Conservation (phyloP, 37 sponge, comb jelly and placozoan species). For the Aplysina aerophoba region DNA sequence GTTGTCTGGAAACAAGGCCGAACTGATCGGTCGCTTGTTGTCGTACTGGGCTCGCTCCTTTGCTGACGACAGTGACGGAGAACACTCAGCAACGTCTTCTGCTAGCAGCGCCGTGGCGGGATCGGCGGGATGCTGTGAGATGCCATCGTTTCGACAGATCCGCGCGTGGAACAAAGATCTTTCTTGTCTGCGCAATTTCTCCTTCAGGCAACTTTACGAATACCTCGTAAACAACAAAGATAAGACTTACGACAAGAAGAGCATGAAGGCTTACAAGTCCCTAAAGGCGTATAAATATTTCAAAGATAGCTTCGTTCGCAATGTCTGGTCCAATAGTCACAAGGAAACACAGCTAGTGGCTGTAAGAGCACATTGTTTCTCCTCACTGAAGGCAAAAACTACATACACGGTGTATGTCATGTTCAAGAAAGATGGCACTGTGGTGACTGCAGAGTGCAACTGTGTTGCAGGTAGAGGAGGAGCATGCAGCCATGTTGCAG, state of each 20-base stretch:
- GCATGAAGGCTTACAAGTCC: constrained; percentile 10
- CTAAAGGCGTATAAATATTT: constrained; percentile 8
- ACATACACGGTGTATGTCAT: constrained; percentile 17
- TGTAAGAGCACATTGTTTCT: constrained; percentile 7
- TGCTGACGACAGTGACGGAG: no score
- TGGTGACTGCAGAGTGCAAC: background rate
- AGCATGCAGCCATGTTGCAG: constrained; percentile 11
- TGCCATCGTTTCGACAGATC: background rate
- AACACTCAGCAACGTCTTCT: no score
- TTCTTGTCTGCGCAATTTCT: background rate
- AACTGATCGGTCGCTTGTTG: constrained; percentile 3
- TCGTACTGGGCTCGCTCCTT: no score
- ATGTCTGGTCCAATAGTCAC: background rate
- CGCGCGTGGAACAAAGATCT: constrained; percentile 11
- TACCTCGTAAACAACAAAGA: constrained; percentile 13
- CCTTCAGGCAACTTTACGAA: background rate
- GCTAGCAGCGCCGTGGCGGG: no score
- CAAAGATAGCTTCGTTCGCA: background rate
- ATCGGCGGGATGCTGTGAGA: background rate
- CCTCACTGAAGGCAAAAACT: constrained; percentile 7
- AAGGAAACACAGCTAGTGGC: background rate
- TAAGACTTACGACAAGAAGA: background rate
- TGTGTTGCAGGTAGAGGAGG: constrained; percentile 19
- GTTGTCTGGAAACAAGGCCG: background rate
- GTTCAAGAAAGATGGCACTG: background rate